These are phyloP conservation scores for Automeris io DNA, from an alignment of 2,888 invertebrate species.

Conservation along the genomic window DNA sequence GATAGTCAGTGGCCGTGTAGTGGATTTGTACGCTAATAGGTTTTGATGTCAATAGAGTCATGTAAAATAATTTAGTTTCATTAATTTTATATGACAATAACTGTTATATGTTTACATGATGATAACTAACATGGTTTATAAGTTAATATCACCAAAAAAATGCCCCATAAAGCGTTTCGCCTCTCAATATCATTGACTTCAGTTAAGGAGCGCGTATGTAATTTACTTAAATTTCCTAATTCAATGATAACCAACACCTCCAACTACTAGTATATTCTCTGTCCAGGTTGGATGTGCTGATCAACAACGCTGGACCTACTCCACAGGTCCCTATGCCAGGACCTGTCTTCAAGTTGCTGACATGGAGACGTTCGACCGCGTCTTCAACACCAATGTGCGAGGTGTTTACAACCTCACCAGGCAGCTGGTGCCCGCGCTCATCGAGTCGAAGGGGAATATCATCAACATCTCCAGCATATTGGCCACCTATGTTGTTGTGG, in stretches of 20 bases:
- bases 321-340: slow-evolving; percentile 56
- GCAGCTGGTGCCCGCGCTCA: slow-evolving; percentile 81
- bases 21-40: too few species aligned
- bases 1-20: too few species aligned
- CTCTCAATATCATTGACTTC: too few species aligned
- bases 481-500: slow-evolving; percentile 83
- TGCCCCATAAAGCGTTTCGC: too few species aligned
- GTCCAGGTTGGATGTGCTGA: slow-evolving; percentile 19
- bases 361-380: slow-evolving; percentile 30
- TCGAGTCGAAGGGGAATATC: slow-evolving; percentile 79
- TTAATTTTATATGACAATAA: too few species aligned
- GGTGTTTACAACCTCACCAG: slow-evolving; percentile 78
- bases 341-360: slow-evolving; percentile 34
- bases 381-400: slow-evolving; percentile 82
- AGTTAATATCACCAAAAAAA: too few species aligned
- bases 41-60: too few species aligned
- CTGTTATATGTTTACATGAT: too few species aligned
- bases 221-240: not conserved
- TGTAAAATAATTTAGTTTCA: too few species aligned
- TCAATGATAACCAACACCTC: not conserved
- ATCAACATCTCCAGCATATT: slow-evolving; percentile 86
- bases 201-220: too few species aligned
- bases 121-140: too few species aligned
- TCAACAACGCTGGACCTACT: slow-evolving; percentile 78
- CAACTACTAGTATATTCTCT: not conserved